Conservation (phyloP, 2,797 vertebrate genomes). For the Prionace glauca region DNA sequence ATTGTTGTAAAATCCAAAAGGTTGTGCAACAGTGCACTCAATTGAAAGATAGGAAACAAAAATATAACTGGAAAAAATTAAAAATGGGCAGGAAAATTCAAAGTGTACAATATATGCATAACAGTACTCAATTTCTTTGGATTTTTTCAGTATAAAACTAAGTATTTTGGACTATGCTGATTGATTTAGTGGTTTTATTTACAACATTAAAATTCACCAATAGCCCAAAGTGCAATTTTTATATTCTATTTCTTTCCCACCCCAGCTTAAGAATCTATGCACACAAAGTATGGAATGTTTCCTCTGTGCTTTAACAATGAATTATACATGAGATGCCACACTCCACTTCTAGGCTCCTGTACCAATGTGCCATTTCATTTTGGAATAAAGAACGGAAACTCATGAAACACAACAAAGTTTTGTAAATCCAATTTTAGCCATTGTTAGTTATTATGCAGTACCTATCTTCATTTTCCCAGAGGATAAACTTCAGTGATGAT, state of each 20-base stretch:
- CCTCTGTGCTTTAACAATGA: slow-evolving; percentile 49
- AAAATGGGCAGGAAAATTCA: slow-evolving; percentile 36
- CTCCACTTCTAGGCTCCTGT: neutral
- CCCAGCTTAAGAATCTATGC: slow-evolving; percentile 53
- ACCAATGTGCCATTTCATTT: slow-evolving; percentile 2
- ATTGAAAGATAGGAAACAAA: slow-evolving; percentile 24
- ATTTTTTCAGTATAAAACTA: slow-evolving; percentile 38
- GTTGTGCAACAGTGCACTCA: neutral
- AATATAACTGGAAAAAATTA: slow-evolving; percentile 19
- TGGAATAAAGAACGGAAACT: slow-evolving; percentile 25
- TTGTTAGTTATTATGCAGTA: neutral
- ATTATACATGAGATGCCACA: slow-evolving; percentile 14
- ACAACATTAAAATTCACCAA: slow-evolving; percentile 55
- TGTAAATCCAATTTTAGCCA: neutral
- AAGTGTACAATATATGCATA: slow-evolving; percentile 38
- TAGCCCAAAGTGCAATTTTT: slow-evolving; percentile 58
- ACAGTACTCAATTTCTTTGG: slow-evolving; percentile 34
- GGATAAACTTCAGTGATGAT: neutral
- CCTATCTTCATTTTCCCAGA: neutral
- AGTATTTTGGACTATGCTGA: slow-evolving; percentile 38
- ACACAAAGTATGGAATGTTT: slow-evolving; percentile 60
- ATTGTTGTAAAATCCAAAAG: slow-evolving; percentile 11
- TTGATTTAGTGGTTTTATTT: slow-evolving; percentile 52
- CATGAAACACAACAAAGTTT: slow-evolving; percentile 35
- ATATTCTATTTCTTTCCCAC: slow-evolving; percentile 46